These are phyloP conservation scores for Tolypeutes matacus DNA, from an alignment of 2,797 vertebrate species.

Conservation along the genomic window DNA sequence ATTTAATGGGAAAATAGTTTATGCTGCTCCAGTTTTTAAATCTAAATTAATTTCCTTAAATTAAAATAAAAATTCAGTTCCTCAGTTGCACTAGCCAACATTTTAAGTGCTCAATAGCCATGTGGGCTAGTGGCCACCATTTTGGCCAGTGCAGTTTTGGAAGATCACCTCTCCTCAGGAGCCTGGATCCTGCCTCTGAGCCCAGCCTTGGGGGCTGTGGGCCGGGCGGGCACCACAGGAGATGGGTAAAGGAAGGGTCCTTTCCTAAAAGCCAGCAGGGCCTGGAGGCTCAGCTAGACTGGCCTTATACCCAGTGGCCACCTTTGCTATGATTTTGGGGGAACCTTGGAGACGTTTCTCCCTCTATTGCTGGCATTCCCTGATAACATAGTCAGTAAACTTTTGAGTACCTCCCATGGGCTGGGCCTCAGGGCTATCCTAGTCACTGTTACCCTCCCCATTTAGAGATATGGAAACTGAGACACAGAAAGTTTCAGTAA, in stretches of 20 bases:
- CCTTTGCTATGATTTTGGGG: background rate
- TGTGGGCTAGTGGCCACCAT: fast-evolving
- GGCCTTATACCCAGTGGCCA: background rate
- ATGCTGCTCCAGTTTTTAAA: background rate
- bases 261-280: too few species aligned
- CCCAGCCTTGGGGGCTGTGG: background rate
- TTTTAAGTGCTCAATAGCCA: background rate
- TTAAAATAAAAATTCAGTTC: background rate
- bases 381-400: fast-evolving
- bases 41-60: background rate
- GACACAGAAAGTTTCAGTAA: background rate
- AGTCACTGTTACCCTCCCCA: too few species aligned
- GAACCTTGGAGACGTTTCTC: too few species aligned
- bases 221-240: too few species aligned
- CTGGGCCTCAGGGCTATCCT: background rate
- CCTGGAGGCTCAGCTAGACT: background rate
- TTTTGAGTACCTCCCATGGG: too few species aligned
- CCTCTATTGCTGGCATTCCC: background rate
- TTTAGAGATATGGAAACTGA: background rate
- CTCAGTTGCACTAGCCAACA: fast-evolving
- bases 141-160: background rate
- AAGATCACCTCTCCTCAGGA: background rate
- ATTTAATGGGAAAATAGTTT: background rate
- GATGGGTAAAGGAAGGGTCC: background rate
- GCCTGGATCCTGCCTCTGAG: background rate